A percentile compares a stretch with the other conserved stretches of the same genome.
These are phyloP conservation scores for Chelonus insularis DNA, from an alignment of 1,140 invertebrate species.

Conservation along the genomic window DNA sequence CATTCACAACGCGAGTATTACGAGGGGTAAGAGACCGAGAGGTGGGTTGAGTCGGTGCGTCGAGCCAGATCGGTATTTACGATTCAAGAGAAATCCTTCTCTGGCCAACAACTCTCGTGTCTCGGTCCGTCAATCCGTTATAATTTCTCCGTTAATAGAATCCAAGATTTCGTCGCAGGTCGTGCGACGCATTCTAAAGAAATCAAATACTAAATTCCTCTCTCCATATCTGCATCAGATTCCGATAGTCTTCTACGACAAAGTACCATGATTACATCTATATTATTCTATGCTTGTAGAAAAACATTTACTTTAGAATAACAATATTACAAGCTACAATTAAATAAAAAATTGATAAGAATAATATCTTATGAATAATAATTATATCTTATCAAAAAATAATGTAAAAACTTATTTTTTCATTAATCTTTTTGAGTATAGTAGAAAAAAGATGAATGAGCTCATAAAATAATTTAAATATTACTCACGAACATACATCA, in stretches of 20 bases:
- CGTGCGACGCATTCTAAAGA: conserved; percentile 32
- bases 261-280: too few species aligned
- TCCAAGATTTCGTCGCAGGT: conserved; percentile 54
- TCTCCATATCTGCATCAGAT: background rate
- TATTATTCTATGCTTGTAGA: too few species aligned
- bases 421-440: too few species aligned
- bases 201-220: conserved; percentile 1
- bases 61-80: conserved; percentile 49
- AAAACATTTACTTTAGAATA: too few species aligned
- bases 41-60: conserved; percentile 20
- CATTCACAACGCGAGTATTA: conserved; percentile 42
- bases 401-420: too few species aligned
- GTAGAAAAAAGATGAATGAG: too few species aligned
- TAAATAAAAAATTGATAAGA: too few species aligned
- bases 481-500: too few species aligned
- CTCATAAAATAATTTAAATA: too few species aligned
- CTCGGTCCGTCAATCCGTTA: conserved; percentile 54
- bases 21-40: conserved; percentile 22
- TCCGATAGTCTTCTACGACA: background rate
- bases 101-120: conserved; percentile 38
- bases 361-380: too few species aligned
- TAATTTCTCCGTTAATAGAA: conserved; percentile 61
- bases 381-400: too few species aligned
- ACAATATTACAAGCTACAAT: too few species aligned
- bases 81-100: conserved; percentile 57